Evolutionary conservation across 2,113 vertebrate species (phyloP), one percentile per base, ranked within the genome.

Genomic region (Empidonax alnorum): DNA sequence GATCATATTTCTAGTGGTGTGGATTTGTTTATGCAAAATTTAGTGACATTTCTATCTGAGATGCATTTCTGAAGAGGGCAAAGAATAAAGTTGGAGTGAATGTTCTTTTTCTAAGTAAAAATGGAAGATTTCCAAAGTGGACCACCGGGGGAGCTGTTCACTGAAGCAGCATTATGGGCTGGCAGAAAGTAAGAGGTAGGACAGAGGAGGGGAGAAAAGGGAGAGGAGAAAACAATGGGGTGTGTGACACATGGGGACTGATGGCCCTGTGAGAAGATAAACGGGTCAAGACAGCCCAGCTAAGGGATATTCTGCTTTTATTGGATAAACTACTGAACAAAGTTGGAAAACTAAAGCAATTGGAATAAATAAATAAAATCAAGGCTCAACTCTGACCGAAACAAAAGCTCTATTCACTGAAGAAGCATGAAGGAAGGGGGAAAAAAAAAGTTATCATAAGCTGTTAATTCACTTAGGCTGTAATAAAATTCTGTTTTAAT

Each of bases 111-210:
- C 35, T 27, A 81, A 84, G 41, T 62, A 55, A 89, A 94, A 95
- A 82, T 89, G 89, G 66, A 89, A 91, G 82, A 87, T 79, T 91
- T 95, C 87, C 91, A 91, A 90, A 89, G 25, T 87, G 87, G 91
- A 87, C 91, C 89, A 96, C 74, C 75, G 24, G 84, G 89, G 89
- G 78, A 97, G 72, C 82, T 95, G 63, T 85, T 96, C 91, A 93
- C 39, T 84, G 67, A 79, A 73, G 74, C 46, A 79, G 78, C 37
- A 62, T 73, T 59, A 39, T 30, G 49, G 81, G 39, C 77, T 84
- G 87, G 72, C 62, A 76, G 39, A 84, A 92, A 68, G 89, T n/a
- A 81, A 84, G 49, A 90, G 63, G 83, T 78, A 71, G 42, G n/a
- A 52, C 11, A 74, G 56, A 24, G 33, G 10, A 74, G 5, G 17